A percentile compares a stretch with the other conserved stretches of the same genome.
phyloP scores from a whole-genome alignment of 2,113 vertebrate species.

The Apaloderma vittatum region DNA sequence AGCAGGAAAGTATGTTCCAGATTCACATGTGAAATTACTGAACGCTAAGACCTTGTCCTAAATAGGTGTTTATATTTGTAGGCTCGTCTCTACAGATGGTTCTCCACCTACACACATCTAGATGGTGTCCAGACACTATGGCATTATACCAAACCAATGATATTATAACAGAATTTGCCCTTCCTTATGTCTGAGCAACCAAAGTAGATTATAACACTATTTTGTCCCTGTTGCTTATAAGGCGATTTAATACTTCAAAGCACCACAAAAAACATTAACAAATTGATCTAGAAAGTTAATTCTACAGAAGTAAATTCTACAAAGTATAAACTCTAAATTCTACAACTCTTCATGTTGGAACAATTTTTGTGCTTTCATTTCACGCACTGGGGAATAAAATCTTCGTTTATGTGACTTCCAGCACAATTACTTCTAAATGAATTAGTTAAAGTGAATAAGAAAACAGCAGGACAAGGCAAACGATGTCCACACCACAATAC shows the following conservation, averaged over 20 bases:
- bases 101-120: conserved; percentile 14
- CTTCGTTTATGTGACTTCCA: conserved; percentile 30
- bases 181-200: not conserved
- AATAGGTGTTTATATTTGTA: conserved; percentile 48
- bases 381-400: conserved; percentile 25
- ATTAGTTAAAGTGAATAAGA: conserved; percentile 41
- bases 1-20: not conserved
- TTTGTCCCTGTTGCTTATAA: not conserved
- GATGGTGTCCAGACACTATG: not conserved
- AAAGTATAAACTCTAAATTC: conserved; percentile 15
- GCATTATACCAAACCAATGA: not conserved
- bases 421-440: conserved; percentile 60
- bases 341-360: not conserved
- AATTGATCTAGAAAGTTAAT: not conserved
- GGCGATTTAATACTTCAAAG: conserved; percentile 34
- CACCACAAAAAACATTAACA: conserved; percentile 21
- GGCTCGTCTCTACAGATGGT: not conserved
- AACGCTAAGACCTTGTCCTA: conserved; percentile 20
- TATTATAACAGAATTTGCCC: not conserved
- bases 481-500: not conserved
- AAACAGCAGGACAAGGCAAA: conserved; percentile 50
- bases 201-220: not conserved
- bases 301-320: conserved; percentile 12
- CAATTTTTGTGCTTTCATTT: conserved; percentile 12
- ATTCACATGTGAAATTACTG: not conserved